phyloP scores from a whole-genome alignment of 2,888 invertebrate species.

The Allacma fusca region DNA sequence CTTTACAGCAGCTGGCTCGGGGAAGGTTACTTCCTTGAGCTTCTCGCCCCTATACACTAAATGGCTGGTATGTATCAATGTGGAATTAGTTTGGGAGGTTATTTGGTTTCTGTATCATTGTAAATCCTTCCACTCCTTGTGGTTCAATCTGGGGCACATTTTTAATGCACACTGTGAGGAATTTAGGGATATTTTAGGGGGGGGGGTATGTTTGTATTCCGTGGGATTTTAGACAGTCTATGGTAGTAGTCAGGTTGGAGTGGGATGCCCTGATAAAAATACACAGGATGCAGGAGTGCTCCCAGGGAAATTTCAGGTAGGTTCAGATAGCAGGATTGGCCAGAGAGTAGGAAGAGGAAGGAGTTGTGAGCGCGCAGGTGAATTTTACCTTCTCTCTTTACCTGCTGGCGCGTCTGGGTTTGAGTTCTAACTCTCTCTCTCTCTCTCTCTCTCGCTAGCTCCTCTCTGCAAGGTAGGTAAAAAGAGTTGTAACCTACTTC shows the following conservation, averaged over 20 bases:
- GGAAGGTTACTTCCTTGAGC: background rate
- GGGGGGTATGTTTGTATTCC: no score
- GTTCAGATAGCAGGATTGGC: conserved; percentile 39
- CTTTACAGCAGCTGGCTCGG: no score
- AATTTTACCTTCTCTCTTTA: conserved; percentile 44
- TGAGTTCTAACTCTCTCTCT: background rate
- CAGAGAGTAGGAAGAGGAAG: conserved; percentile 32
- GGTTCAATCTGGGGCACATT: no score
- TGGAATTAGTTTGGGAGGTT: no score
- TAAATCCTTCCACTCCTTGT: no score
- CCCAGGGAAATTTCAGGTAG: background rate
- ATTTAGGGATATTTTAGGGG: no score
- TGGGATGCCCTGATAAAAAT: background rate
- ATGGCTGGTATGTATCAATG: no score
- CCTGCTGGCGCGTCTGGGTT: conserved; percentile 20
- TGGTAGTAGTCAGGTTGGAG: no score
- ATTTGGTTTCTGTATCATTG: no score
- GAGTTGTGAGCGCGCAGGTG: conserved; percentile 46
- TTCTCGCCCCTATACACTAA: no score
- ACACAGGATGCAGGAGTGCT: background rate
- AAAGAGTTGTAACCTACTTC: conserved; percentile 7
- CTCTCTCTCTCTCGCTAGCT: background rate
- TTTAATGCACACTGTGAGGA: no score
- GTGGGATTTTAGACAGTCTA: no score
- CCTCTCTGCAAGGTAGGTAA: background rate